Evolutionary conservation across 2,888 invertebrate species (phyloP).

Genomic region (Chrysotoxum bicinctum): DNA sequence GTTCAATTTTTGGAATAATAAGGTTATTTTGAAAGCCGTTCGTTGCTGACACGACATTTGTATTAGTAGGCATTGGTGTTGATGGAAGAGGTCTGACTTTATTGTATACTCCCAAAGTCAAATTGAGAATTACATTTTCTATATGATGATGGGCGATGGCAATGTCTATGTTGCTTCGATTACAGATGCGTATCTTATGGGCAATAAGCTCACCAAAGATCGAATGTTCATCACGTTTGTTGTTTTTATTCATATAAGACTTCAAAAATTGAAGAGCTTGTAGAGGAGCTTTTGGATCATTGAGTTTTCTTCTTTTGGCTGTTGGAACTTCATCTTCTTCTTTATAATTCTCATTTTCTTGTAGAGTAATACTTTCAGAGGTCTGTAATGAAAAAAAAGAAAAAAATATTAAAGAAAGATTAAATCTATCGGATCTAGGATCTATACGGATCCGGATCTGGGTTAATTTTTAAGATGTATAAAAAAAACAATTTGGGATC

Average conservation of each 20-base stretch:
- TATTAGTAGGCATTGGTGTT: background rate
- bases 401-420: too few relatives aligned
- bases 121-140: slow-evolving; percentile 19
- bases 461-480: too few relatives aligned
- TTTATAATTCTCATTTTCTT: background rate
- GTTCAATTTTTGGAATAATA: background rate
- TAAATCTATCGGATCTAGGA: too few relatives aligned
- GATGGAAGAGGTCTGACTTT: background rate
- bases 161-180: background rate
- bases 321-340: background rate
- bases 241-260: background rate
- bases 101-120: slow-evolving; percentile 6
- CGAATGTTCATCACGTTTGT: slow-evolving; percentile 26
- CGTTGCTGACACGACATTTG: background rate
- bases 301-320: background rate
- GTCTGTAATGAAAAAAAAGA: too few relatives aligned
- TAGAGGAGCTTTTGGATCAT: background rate
- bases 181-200: slow-evolving; percentile 7
- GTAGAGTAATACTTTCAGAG: too few relatives aligned
- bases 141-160: slow-evolving; percentile 22
- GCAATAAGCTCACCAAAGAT: slow-evolving; percentile 23
- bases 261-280: slow-evolving; percentile 12
- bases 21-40: background rate
- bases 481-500: too few relatives aligned
- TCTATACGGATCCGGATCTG: too few relatives aligned